A percentile compares a stretch with the other conserved stretches of the same genome.
Evolutionary conservation across 2,888 invertebrate species (phyloP).

Genomic region (Melangyna quadrimaculata): DNA sequence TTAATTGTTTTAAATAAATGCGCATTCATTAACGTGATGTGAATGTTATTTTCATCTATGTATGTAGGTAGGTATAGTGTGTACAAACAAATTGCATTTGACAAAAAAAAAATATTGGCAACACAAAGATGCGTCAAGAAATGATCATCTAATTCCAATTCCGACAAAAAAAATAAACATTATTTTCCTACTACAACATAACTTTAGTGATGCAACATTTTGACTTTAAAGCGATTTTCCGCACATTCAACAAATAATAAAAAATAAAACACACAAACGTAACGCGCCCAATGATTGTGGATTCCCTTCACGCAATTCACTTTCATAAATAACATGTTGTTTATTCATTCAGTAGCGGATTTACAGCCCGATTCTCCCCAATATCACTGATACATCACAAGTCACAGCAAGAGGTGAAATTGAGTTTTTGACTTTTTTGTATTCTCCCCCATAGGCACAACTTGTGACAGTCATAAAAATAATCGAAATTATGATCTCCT

Average conservation of each 20-base stretch:
- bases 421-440: too few relatives aligned
- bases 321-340: conserved; percentile 47
- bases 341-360: conserved; percentile 7
- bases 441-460: too few relatives aligned
- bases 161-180: conserved; percentile 12
- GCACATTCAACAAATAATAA: conserved; percentile 17
- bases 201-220: conserved; percentile 40
- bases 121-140: conserved; percentile 9
- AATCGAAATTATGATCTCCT: too few relatives aligned
- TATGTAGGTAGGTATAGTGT: too few relatives aligned
- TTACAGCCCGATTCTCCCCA: too few relatives aligned
- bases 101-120: background rate
- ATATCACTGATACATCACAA: too few relatives aligned
- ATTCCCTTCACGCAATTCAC: conserved; percentile 62
- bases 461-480: too few relatives aligned
- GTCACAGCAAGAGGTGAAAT: too few relatives aligned
- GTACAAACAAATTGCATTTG: conserved; percentile 23
- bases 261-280: background rate
- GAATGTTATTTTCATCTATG: conserved; percentile 25
- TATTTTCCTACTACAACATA: background rate
- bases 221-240: conserved; percentile 32
- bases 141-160: conserved; percentile 26
- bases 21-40: conserved; percentile 43
- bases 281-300: conserved; percentile 20
- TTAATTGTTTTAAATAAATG: conserved; percentile 52